Percentiles rank a stretch among this genome's conserved stretches.
Conservation (phyloP, 2,797 vertebrate genomes). For the Fistularia commersonii region DNA sequence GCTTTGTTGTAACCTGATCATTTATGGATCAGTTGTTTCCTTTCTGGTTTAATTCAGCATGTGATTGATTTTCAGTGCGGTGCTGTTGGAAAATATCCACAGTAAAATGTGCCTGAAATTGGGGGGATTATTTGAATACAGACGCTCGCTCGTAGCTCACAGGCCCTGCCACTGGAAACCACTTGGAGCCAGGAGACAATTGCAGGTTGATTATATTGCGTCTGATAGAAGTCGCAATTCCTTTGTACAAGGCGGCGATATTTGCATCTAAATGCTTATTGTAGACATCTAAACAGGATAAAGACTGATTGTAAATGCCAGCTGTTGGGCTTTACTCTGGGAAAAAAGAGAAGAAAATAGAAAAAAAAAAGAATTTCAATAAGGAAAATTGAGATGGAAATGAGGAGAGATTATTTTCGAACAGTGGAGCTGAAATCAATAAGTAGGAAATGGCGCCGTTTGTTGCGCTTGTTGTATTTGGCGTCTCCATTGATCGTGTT, state of each 20-base stretch:
- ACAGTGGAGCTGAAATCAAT: conserved; percentile 72
- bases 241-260: conserved; percentile 72
- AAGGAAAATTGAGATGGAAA: conserved; percentile 70
- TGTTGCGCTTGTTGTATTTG: conserved; percentile 47
- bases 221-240: conserved; percentile 74
- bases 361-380: conserved; percentile 68
- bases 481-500: conserved; percentile 48
- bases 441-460: conserved; percentile 47
- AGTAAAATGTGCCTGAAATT: conserved; percentile 72
- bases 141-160: conserved; percentile 62
- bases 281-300: conserved; percentile 70
- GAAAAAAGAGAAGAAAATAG: conserved; percentile 62
- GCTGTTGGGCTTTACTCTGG: conserved; percentile 58
- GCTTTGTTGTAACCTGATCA: conserved; percentile 80
- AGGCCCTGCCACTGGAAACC: conserved; percentile 70
- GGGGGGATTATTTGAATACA: conserved; percentile 74
- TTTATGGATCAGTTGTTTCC: conserved; percentile 84
- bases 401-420: conserved; percentile 72
- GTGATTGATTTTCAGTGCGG: conserved; percentile 82
- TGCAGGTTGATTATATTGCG: conserved; percentile 81
- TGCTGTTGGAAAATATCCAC: conserved; percentile 77
- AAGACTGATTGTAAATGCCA: conserved; percentile 75
- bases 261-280: conserved; percentile 84
- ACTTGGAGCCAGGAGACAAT: conserved; percentile 78
- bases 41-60: conserved; percentile 87